Conservation (phyloP, 2,113 vertebrate genomes). For the Callionymus lyra region DNA sequence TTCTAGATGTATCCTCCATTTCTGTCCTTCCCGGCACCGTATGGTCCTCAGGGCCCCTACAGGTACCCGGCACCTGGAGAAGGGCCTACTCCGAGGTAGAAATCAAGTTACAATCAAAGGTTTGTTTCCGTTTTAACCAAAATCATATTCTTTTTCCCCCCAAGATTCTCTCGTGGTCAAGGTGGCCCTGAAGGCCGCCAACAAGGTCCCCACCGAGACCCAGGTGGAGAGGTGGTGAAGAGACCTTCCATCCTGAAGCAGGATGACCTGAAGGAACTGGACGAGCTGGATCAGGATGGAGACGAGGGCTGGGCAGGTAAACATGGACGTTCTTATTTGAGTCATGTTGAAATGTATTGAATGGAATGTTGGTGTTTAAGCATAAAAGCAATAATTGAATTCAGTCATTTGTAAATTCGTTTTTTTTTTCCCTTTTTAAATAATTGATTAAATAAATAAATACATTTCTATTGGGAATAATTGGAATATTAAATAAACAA, state of each 20-base stretch:
- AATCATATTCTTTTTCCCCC: not conserved
- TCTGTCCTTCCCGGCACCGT: slow-evolving; percentile 82
- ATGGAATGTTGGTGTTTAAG: no score
- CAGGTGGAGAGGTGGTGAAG: slow-evolving; percentile 73
- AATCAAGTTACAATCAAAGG: not conserved
- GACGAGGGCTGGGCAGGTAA: slow-evolving; percentile 91
- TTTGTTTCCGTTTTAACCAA: not conserved
- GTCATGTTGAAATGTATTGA: no score
- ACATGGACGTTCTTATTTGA: no score
- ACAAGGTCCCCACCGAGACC: slow-evolving; percentile 65
- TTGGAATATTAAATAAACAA: no score
- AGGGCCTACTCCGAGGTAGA: slow-evolving; percentile 71
- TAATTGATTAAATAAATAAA: no score
- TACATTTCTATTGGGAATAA: no score
- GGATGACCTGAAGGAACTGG: slow-evolving; percentile 89
- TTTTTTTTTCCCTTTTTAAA: no score
- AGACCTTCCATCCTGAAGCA: slow-evolving; percentile 87
- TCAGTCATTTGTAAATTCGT: no score
- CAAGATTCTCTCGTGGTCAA: slow-evolving; percentile 75
- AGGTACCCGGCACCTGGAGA: slow-evolving; percentile 79
- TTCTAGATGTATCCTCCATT: slow-evolving; percentile 85
- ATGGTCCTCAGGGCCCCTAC: slow-evolving; percentile 83
- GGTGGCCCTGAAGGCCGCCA: slow-evolving; percentile 70
- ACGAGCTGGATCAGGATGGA: slow-evolving; percentile 85
- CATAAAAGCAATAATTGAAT: no score